Percentiles rank a stretch among this genome's conserved stretches.
These are phyloP conservation scores for Molossus alvarezi DNA, from an alignment of 2,797 vertebrate genomes.

Conservation along the genomic window DNA sequence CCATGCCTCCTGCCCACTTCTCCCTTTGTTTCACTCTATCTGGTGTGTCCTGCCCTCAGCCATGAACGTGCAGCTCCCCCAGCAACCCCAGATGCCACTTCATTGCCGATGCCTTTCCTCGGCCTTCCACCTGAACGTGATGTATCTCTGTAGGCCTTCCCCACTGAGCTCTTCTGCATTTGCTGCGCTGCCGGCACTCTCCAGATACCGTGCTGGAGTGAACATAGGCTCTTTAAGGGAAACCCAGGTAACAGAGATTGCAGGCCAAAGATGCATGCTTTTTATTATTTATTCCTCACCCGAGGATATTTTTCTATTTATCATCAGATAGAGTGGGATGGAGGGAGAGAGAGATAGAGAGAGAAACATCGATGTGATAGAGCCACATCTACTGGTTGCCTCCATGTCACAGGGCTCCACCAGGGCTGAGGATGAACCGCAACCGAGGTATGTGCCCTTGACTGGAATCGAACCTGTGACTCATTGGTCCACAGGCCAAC, in stretches of 20 bases:
- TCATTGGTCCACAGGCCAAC: too few species aligned
- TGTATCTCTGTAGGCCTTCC: neutral
- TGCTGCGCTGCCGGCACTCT: neutral
- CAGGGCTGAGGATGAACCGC: too few species aligned
- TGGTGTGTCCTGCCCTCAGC: neutral
- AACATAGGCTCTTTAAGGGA: neutral
- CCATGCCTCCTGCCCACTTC: neutral
- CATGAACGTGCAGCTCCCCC: neutral
- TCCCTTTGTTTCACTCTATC: neutral
- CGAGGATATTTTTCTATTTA: too few species aligned
- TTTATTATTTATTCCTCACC: neutral
- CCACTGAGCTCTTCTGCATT: rapidly evolving
- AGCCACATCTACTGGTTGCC: too few species aligned
- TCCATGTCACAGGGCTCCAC: too few species aligned
- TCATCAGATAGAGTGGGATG: too few species aligned
- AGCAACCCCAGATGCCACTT: neutral
- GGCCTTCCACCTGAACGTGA: neutral
- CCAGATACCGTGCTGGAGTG: rapidly evolving
- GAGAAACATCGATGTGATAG: too few species aligned
- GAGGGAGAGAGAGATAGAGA: too few species aligned
- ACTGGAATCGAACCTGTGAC: too few species aligned
- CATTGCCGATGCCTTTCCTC: neutral
- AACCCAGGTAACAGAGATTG: neutral
- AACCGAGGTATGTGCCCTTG: too few species aligned
- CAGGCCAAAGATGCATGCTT: neutral